Percentiles rank a stretch among this genome's conserved stretches.
These are phyloP conservation scores for Oryzias javanicus DNA, from an alignment of 2,113 vertebrate species.

Conservation along the genomic window DNA sequence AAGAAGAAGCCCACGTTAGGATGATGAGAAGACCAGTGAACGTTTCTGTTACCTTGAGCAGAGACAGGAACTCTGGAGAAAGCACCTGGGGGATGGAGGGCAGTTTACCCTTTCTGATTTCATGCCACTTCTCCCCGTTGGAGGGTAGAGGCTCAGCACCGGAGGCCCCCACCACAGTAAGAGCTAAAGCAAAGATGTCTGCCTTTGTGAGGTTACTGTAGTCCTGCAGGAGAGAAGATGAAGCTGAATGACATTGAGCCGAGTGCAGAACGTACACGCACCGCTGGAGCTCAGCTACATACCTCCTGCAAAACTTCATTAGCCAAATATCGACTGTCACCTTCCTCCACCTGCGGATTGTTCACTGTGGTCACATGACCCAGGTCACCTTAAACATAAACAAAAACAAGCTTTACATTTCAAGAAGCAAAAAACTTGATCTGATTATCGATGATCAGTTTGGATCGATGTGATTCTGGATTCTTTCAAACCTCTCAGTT, in stretches of 20 bases:
- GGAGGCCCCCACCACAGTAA: slow-evolving; percentile 90
- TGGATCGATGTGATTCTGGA: too few relatives aligned
- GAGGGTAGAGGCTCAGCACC: slow-evolving; percentile 91
- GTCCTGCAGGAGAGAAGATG: slow-evolving; percentile 74
- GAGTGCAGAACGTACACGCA: slow-evolving; percentile 13
- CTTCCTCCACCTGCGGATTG: slow-evolving; percentile 96
- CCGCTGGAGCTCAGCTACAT: slow-evolving; percentile 47
- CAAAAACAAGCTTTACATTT: not conserved
- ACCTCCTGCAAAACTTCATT: slow-evolving; percentile 99
- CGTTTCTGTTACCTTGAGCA: slow-evolving; percentile 84
- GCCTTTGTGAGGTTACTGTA: slow-evolving; percentile 90
- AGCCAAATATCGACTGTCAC: slow-evolving; percentile 94
- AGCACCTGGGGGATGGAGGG: slow-evolving; percentile 91
- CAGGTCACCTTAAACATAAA: slow-evolving; percentile 84
- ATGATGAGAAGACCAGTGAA: too few relatives aligned
- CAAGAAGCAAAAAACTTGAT: too few relatives aligned
- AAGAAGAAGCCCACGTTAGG: too few relatives aligned
- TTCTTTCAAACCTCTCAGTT: too few relatives aligned
- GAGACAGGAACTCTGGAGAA: slow-evolving; percentile 85
- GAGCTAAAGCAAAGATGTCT: slow-evolving; percentile 92
- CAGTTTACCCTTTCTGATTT: slow-evolving; percentile 89
- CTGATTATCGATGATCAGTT: too few relatives aligned
- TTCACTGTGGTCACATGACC: slow-evolving; percentile 93
- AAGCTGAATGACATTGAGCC: slow-evolving; percentile 35
- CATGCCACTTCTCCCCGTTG: slow-evolving; percentile 96